Base-by-base conservation (phyloP, 2,888 invertebrate species). In the Callosobruchus maculatus region DNA sequence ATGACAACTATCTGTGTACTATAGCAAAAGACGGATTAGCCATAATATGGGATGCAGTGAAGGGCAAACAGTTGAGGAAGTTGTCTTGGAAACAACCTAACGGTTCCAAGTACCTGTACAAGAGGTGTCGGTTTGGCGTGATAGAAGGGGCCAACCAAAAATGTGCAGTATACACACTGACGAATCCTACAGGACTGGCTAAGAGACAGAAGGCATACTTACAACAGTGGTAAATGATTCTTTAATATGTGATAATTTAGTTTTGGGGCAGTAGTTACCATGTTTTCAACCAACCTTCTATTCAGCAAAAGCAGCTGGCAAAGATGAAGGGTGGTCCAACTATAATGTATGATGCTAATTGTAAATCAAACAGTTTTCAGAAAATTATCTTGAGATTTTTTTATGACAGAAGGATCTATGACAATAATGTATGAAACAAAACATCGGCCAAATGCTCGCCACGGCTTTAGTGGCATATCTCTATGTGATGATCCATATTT, bases 1-100 rank as follows among this genome's bases (percentile, higher is more conserved):
- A 92, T 83, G 93, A 94, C 77, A 91, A 91, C 72, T 89, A 92
- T 84, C 87, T 97, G 72, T 93, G 94, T 72, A 95, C 95, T 81
- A 93, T 97, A 78, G 94, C 95, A 0, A 96, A 97, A 88, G 97
- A 97, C 88, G 95, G 95, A 2, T 90, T 92, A 80, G 95, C 94
- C 5, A 89, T 92, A 80, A 88, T 97, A 22, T 98, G 98, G 98
- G 90, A 92, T 82, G 89, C 91, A 9, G 88, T 86, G 70, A 90
- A 89, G 68, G 93, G 93, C 18, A 91, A 90, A 75, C 92, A 94
- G 82, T 86, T 91, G 67, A 90, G 91, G 73, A 92, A 93, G 81
- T 88, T 98, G 73, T 89, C 90, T 20, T 96, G 97, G 93, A 89
- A 90, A 72, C 92, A 93, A 67, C 93, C 93, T 2, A 92, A 93